Evolutionary conservation across 2,888 invertebrate genomes (phyloP).

Genomic region (Hirtodrosophila trivittata): DNA sequence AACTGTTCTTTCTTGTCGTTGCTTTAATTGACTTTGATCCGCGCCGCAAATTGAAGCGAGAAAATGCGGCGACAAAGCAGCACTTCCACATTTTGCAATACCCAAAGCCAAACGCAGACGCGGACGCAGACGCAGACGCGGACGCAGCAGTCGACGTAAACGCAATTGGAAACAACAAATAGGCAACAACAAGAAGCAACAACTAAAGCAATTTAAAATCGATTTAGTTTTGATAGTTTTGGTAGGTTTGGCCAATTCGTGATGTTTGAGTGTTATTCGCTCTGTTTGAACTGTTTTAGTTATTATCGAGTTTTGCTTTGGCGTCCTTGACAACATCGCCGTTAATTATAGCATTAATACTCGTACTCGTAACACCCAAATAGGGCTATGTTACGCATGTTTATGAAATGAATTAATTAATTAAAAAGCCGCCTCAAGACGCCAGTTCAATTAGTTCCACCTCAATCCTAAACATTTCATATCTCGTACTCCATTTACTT

Average conservation of each 20-base stretch:
- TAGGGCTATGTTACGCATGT: slow-evolving; percentile 41
- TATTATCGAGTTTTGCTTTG: slow-evolving; percentile 26
- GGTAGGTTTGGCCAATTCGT: slow-evolving; percentile 31
- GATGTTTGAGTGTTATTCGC: slow-evolving; percentile 16
- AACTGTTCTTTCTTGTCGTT: slow-evolving; percentile 21
- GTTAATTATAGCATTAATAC: slow-evolving; percentile 35
- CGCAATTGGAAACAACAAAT: slow-evolving; percentile 32
- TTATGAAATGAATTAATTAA: slow-evolving; percentile 35
- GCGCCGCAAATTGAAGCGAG: slow-evolving; percentile 14
- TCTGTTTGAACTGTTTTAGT: slow-evolving; percentile 35
- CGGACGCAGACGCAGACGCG: neutral
- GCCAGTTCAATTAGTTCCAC: neutral
- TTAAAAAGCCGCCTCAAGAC: slow-evolving; percentile 1
- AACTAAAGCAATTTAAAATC: slow-evolving; percentile 57
- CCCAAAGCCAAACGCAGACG: slow-evolving; percentile 1
- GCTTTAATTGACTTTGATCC: slow-evolving; percentile 32
- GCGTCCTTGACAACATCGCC: slow-evolving; percentile 39
- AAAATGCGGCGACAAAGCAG: slow-evolving; percentile 42
- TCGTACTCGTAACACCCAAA: slow-evolving; percentile 4
- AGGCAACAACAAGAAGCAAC: slow-evolving; percentile 1
- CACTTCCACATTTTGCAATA: slow-evolving; percentile 58
- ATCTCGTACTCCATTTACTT: slow-evolving; percentile 8
- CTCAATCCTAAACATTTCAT: neutral
- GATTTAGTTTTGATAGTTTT: slow-evolving; percentile 46
- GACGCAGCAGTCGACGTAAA: neutral